Evolutionary conservation across 1,140 invertebrate genomes (phyloP), one percentile per base, ranked within the genome.

Genomic region (Aphaenogaster rudis): DNA sequence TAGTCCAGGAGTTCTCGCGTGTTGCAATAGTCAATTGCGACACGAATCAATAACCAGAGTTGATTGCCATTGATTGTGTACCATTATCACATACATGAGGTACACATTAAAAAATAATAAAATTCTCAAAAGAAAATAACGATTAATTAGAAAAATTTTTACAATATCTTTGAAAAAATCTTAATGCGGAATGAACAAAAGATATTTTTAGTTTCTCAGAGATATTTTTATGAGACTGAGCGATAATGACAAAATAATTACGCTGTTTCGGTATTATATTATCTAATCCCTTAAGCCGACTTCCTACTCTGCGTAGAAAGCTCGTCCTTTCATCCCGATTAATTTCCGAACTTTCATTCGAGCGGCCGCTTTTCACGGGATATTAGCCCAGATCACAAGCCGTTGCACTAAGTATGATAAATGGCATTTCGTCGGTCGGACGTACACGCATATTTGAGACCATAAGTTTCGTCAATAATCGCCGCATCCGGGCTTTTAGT

Each of bases 381-480:
- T 64, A 54, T 88, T 76, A 61, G 69, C 61, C 33, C 80, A 61
- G 81, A 86, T 86, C 69, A 80, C 63, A 50, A 74, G 59, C 63
- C 67, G 42, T 52, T 57, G 45, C 33, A 50, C 63, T 87, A 87
- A 87, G 59, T 66, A 87, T 67, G 76, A 88, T 71, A 81, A 88
- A 87, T 64, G 59, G 50, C 39, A 6, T 42, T 28, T 36, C 54
- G 64, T 71, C 64, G 52, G 39, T 52, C 64, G 69, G 79, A 79
- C 61, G 59, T 80, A 76, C 39, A 88, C 17, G 76, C 77, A 81
- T 54, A 76, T 67, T 42, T 1, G 67, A 50, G 76, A 45, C 67
- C 67, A 61, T 57, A 81, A 88, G 64, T 88, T 87, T 81, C 36
- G 50, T 63, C 78, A 80, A 88, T 88, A 84, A 88, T 69, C 63